Percentiles rank a stretch among this genome's conserved stretches.
These are phyloP conservation scores for Indicator indicator DNA, from an alignment of 2,113 vertebrate species.

Conservation along the genomic window DNA sequence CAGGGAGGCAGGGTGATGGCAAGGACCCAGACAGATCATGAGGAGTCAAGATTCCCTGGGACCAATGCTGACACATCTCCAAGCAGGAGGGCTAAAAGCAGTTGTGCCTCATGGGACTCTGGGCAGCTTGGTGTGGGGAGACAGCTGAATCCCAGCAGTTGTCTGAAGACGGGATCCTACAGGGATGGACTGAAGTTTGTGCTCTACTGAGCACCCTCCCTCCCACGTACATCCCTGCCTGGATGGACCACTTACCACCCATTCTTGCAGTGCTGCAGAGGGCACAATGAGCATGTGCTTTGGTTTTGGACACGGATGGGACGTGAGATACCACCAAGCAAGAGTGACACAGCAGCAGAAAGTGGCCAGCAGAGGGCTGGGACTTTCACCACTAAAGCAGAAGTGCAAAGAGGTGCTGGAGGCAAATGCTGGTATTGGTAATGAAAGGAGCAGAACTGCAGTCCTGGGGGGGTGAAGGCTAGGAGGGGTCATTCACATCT, in stretches of 20 bases:
- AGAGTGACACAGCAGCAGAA: neutral
- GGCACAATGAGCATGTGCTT: neutral
- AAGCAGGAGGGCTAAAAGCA: neutral
- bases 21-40: neutral
- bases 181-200: neutral
- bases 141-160: neutral
- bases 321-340: neutral
- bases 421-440: neutral
- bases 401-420: neutral
- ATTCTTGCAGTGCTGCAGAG: neutral
- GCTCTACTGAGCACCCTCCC: neutral
- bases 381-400: neutral
- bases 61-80: neutral
- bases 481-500: neutral
- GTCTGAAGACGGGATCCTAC: neutral
- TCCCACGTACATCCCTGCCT: neutral
- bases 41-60: neutral
- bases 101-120: neutral
- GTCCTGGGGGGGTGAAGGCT: neutral
- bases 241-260: neutral
- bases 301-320: neutral
- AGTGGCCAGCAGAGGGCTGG: neutral
- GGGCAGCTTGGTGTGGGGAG: neutral
- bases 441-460: neutral
- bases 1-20: conserved; percentile 8